Percentiles rank a stretch among this genome's conserved stretches.
These are phyloP conservation scores for Leptopilina boulardi DNA, from an alignment of 1,140 invertebrate species.

Conservation along the genomic window DNA sequence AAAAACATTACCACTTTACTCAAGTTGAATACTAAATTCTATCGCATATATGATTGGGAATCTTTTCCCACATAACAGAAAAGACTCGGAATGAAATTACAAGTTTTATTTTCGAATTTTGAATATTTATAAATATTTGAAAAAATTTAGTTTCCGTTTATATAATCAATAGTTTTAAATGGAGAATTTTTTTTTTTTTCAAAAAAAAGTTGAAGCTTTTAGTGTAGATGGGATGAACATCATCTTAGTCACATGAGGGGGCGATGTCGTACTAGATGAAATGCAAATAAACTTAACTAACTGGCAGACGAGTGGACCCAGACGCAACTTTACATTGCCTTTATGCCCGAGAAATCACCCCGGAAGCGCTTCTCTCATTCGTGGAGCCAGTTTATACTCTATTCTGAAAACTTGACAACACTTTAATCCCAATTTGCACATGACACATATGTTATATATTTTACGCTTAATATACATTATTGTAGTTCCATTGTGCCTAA, in stretches of 20 bases:
- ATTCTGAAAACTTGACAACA: constrained; percentile 26
- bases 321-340: neutral
- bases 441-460: neutral
- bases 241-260: no score
- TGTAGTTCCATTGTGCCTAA: neutral
- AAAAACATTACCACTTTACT: neutral
- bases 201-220: neutral
- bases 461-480: neutral
- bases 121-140: no score
- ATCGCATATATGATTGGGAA: neutral
- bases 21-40: constrained; percentile 20
- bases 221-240: no score
- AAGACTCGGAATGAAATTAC: neutral
- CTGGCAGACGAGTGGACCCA: neutral
- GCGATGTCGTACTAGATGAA: neutral
- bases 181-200: no score
- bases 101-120: neutral
- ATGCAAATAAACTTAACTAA: constrained; percentile 24
- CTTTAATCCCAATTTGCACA: neutral
- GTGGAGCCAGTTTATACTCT: neutral
- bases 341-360: constrained; percentile 34
- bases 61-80: constrained; percentile 19
- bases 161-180: no score
- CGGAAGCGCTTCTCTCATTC: constrained; percentile 13
- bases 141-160: no score